Percentiles rank a stretch among this genome's conserved stretches.
Conservation (phyloP, 2,888 invertebrate genomes). For the Caenorhabditis doughertyi region DNA sequence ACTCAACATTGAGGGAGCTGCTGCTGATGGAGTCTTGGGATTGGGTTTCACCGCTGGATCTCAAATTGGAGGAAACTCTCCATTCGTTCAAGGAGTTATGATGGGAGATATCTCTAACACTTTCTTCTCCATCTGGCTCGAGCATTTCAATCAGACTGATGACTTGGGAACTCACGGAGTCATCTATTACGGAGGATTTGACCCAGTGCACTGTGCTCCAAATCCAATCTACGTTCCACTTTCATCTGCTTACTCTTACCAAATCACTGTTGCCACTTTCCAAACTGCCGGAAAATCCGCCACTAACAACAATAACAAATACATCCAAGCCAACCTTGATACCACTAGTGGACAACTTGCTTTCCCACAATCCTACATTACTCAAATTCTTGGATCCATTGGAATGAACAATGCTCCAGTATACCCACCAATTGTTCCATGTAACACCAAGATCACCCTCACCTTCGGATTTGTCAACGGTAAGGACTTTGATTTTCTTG, state of each 20-base stretch:
- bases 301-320: constrained; percentile 48
- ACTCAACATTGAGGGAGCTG: constrained; percentile 19
- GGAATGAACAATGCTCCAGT: constrained; percentile 34
- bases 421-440: constrained; percentile 58
- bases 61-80: constrained; percentile 50
- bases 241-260: constrained; percentile 17
- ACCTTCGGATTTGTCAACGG: constrained; percentile 39
- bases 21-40: constrained; percentile 58
- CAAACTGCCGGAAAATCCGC: constrained; percentile 20
- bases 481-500: neutral
- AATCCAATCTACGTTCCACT: constrained; percentile 40
- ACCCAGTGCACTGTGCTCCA: constrained; percentile 57
- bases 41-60: constrained; percentile 32
- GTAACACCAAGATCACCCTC: constrained; percentile 52
- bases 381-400: constrained; percentile 39
- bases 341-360: constrained; percentile 22
- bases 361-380: constrained; percentile 34
- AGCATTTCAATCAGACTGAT: constrained; percentile 59
- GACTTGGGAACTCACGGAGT: constrained; percentile 63
- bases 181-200: constrained; percentile 62
- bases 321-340: constrained; percentile 36
- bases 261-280: constrained; percentile 44
- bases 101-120: constrained; percentile 43
- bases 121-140: constrained; percentile 63
- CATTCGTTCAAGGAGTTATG: constrained; percentile 54